These are phyloP conservation scores for Amphiduros pacificus DNA, from an alignment of 2,888 invertebrate genomes.

Conservation along the genomic window DNA sequence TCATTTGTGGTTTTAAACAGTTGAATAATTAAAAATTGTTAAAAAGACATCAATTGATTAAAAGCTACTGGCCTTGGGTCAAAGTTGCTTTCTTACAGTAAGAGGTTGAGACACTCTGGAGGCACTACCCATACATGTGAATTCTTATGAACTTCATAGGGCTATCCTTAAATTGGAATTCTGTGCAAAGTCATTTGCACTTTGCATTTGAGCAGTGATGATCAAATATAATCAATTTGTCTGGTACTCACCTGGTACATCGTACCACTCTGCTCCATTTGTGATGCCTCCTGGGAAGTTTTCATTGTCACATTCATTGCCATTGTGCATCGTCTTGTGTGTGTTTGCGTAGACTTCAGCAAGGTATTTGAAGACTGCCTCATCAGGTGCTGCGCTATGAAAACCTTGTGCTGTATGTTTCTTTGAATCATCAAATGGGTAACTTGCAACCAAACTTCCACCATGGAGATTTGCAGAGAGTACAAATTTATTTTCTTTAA, in stretches of 20 bases:
- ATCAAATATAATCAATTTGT: too few species aligned
- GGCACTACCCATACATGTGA: too few species aligned
- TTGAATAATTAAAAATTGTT: too few species aligned
- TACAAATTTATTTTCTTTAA: conserved; percentile 74
- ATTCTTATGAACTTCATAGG: too few species aligned
- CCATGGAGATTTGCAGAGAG: conserved; percentile 82
- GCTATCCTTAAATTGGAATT: too few species aligned
- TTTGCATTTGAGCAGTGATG: too few species aligned
- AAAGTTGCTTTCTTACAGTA: too few species aligned
- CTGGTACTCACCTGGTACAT: conserved; percentile 67
- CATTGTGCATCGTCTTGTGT: conserved; percentile 75
- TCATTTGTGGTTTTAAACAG: too few species aligned
- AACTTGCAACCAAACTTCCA: conserved; percentile 89
- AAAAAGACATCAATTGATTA: too few species aligned
- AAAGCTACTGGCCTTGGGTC: too few species aligned
- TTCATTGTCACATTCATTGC: conserved; percentile 67
- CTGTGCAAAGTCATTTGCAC: too few species aligned
- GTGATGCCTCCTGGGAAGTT: conserved; percentile 75
- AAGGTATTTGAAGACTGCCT: conserved; percentile 78
- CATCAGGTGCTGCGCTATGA: conserved; percentile 69
- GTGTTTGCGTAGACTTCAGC: conserved; percentile 77
- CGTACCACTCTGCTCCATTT: conserved; percentile 95
- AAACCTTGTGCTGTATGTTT: conserved; percentile 57
- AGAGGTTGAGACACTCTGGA: too few species aligned
- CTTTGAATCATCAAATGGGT: conserved; percentile 80